Percentiles rank a stretch among this genome's conserved stretches.
Conservation (phyloP, 2,797 vertebrate species). For the Glossophaga mutica region DNA sequence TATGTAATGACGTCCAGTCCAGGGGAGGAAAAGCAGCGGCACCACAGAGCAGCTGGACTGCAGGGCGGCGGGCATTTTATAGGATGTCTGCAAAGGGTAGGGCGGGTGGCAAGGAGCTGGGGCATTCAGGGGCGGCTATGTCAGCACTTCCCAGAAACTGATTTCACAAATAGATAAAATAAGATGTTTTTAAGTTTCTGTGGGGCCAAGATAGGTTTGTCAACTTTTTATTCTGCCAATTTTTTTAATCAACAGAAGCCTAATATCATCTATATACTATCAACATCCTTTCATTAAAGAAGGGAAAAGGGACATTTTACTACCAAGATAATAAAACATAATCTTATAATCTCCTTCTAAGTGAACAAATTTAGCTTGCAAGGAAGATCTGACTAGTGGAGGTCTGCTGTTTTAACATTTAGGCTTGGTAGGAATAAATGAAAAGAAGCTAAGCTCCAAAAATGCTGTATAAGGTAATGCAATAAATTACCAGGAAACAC, state of each 20-base stretch:
- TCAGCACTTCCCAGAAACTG: neutral
- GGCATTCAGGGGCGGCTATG: neutral
- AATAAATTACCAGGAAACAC: neutral
- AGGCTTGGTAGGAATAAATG: neutral
- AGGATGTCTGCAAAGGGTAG: neutral
- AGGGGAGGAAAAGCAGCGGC: neutral
- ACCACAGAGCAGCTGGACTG: neutral
- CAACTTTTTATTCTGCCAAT: neutral
- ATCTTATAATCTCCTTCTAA: neutral
- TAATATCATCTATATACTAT: neutral
- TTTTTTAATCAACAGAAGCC: neutral
- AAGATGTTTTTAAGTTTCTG: neutral
- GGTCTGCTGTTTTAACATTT: neutral
- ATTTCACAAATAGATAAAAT: neutral
- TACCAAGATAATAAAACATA: neutral
- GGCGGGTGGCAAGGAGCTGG: rapidly evolving
- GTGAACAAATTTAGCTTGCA: neutral
- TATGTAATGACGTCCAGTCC: neutral
- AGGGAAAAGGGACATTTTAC: neutral
- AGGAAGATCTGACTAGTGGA: neutral
- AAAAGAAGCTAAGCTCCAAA: neutral
- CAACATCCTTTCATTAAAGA: neutral
- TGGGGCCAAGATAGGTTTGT: neutral
- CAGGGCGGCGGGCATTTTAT: neutral
- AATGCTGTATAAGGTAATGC: neutral